Evolutionary conservation across 2,888 invertebrate genomes (phyloP), one percentile per base, ranked within the genome.

Genomic region (Tenthredo livida): DNA sequence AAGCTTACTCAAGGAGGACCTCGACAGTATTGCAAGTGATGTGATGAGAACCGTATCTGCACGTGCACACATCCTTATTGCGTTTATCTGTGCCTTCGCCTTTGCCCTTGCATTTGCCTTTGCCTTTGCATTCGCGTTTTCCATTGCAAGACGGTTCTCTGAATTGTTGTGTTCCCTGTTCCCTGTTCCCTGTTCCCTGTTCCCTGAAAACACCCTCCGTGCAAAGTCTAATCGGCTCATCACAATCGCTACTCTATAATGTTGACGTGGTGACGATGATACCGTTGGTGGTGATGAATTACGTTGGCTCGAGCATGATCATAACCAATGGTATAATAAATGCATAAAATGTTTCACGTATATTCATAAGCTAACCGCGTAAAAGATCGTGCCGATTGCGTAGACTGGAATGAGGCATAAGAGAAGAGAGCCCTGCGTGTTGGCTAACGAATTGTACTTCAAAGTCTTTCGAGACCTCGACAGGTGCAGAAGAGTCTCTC

Each of bases 391-490:
- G 77, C 29, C 33, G 17, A 50, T 77, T 77, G 47, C 77, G 77
- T 50, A 2, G 33, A 7, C 21, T 77, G 40, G 17, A 54, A 37
- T 37, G 58, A 61, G 40, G 21, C 9, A 33, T n/a, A 12, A 80
- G 21, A 61, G 40, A 37, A 80, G 21, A 21, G 58, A 40, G 54
- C 50, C 77, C 47, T 17, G 54, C 77, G 58, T 80, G 37, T 80
- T 80, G 40, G 67, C 83, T 83, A 83, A 83, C 83, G 83, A 83
- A 83, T 83, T 70, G 83, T 67, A 83, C 83, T 70, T 65, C 67
- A 83, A 83, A 83, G 78, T 61, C 58, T 80, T 80, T 61, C 78
- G 78, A 65, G 83, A 83, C 67, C 67, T 83, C 83, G 83, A 83
- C 83, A 83, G 83, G 67, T 50, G 67, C 43, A 33, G 67, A 54